Percentiles rank a stretch among this genome's conserved stretches.
These are phyloP conservation scores for Blastobasis lacticolella DNA, from an alignment of 2,888 invertebrate species.

Conservation along the genomic window DNA sequence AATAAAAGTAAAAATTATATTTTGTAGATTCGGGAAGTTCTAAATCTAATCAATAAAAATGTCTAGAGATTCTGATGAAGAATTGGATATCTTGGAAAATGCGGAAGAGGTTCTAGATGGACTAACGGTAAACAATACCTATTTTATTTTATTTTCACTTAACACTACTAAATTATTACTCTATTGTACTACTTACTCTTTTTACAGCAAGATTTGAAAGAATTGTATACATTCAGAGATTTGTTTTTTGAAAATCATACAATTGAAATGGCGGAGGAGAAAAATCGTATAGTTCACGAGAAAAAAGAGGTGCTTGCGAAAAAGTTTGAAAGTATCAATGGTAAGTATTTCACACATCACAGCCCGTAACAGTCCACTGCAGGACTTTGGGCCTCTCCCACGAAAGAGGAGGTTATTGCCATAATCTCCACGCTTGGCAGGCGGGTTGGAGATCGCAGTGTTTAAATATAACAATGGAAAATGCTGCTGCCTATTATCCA, in stretches of 20 bases:
- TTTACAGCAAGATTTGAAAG: conserved; percentile 78
- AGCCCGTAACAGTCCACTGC: too few relatives aligned
- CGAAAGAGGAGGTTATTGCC: too few relatives aligned
- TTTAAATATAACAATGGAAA: too few relatives aligned
- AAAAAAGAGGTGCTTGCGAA: conserved; percentile 75
- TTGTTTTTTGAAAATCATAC: conserved; percentile 85
- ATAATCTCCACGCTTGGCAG: too few relatives aligned
- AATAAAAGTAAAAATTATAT: too few relatives aligned
- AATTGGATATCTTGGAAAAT: conserved; percentile 39
- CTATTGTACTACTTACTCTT: conserved; percentile 2
- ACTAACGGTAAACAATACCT: conserved; percentile 33
- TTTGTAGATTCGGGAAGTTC: too few relatives aligned
- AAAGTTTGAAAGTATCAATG: conserved; percentile 79
- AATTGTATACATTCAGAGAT: conserved; percentile 81
- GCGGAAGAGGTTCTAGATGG: conserved; percentile 40
- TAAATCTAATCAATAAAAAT: conserved; percentile 17
- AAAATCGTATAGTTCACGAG: conserved; percentile 76
- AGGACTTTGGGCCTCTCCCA: too few relatives aligned
- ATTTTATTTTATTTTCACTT: neutral
- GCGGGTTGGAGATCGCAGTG: too few relatives aligned
- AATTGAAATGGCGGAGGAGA: conserved; percentile 79
- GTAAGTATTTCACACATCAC: conserved; percentile 55
- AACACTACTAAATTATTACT: neutral
- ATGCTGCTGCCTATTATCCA: too few relatives aligned
- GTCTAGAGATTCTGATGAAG: conserved; percentile 40